Evolutionary conservation across 2,888 invertebrate genomes (phyloP), one percentile per base, ranked within the genome.

Genomic region (Drosophila anceps): DNA sequence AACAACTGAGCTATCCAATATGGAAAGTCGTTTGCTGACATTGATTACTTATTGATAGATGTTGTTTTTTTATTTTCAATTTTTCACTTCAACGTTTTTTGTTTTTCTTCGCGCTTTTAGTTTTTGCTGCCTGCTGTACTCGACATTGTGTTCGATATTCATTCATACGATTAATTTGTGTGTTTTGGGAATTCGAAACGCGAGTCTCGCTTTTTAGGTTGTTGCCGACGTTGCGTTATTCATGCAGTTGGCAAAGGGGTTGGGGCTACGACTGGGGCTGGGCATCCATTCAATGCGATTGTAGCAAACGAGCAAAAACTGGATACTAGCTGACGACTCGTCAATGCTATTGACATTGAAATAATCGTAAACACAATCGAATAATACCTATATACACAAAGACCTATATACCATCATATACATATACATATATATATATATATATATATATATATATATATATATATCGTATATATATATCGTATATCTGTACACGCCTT

Each of bases 291-390:
- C 39, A 48, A 53, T 69, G 64, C 57, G 53, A 76, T 43, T 72
- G 73, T 62, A 54, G 63, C 15, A 62, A 69, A 50, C 58, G 43
- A 63, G 54, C 48, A 55, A 51, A 69, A 53, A 70, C 71, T 67
- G 68, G 55, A 80, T 78, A 84, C 71, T 61, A 76, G 88, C 77
- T 88, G 85, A 85, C 62, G 48, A 50, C 29, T 79, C 69, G 88
- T 72, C 83, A 88, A 78, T 78, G 72, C 63, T 77, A 85, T 79
- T 86, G 88, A 77, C 85, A 88, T 83, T 85, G 85, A 88, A 80
- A 73, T 72, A 50, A 65, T 66, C 48, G 76, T 73, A 69, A 72
- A 69, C 39, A 66, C 48, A 66, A 60, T 46, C 53, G 54, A 18
- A 71, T 64, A 72, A 55, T 29, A 51, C 53, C 65, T 46, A 46